phyloP scores from a whole-genome alignment of 2,888 invertebrate species.

The Agrochola macilenta region DNA sequence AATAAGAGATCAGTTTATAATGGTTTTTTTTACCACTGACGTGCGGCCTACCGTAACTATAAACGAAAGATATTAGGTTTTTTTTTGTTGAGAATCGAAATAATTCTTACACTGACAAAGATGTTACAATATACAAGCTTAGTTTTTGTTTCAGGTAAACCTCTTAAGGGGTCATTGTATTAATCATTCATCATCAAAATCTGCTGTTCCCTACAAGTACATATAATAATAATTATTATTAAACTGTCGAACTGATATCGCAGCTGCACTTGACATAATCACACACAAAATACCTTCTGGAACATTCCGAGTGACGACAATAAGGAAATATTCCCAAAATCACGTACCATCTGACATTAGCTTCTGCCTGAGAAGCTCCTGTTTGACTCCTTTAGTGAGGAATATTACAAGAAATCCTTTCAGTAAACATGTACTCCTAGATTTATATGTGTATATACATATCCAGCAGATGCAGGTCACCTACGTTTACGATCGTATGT shows the following conservation, averaged over 20 bases:
- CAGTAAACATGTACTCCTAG: background rate
- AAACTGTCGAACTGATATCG: background rate
- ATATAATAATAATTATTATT: background rate
- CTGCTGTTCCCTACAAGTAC: too few relatives aligned
- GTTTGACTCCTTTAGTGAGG: background rate
- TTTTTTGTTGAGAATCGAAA: background rate
- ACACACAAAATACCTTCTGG: background rate
- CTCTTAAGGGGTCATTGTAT: too few relatives aligned
- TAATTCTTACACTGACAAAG: background rate
- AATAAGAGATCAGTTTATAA: too few relatives aligned
- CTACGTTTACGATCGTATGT: background rate
- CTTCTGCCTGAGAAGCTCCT: slow-evolving; percentile 2
- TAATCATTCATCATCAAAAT: too few relatives aligned
- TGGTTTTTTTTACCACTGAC: background rate
- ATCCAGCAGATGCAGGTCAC: background rate
- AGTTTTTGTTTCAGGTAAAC: too few relatives aligned
- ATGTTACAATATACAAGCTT: background rate
- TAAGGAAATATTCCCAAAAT: slow-evolving; percentile 9
- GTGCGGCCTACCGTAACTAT: background rate
- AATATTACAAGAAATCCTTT: background rate
- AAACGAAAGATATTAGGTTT: background rate
- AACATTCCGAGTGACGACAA: background rate
- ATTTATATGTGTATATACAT: background rate
- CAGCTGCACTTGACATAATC: slow-evolving; percentile 8
- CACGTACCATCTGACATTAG: slow-evolving; percentile 9